Evolutionary conservation across 2,113 vertebrate genomes (phyloP), one percentile per base, ranked within the genome.

Genomic region (Ascaphus truei): DNA sequence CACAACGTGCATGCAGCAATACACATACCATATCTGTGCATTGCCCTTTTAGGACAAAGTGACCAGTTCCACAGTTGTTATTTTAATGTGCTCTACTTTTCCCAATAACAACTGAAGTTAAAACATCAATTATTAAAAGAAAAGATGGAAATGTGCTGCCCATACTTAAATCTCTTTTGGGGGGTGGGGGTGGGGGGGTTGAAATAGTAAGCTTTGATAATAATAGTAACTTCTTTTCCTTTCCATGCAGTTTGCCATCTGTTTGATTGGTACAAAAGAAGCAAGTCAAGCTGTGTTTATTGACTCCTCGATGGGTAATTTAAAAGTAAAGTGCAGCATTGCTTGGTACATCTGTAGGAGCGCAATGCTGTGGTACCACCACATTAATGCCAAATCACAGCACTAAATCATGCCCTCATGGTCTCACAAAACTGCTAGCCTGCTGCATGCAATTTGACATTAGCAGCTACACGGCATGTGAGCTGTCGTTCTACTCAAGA

Each of bases 371-470:
- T 51, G 41, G 67, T 60, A 61, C 56, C 39, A 67, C 39, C 30
- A 57, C 1, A 0, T 47, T 68, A 72, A 39, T 11, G 57, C 69
- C 71, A 74, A 63, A 58, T 71, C 6, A 27, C 22, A 13, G 72
- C 58, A 63, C 64, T 63, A 79, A 79, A 76, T 55, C 43, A 69
- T 72, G 48, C 18, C 55, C 31, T 65, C 56, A 30, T 33, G 77
- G 72, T 27, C 25, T 57, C 68, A 57, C 36, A 27, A 65, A 79
- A 62, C 12, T 74, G 67, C 67, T 51, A 71, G 67, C 67, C 63
- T 41, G 23, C 62, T 67, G 75, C 57, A 73, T 45, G 57, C 74
- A 79, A 82, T 51, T 53, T 41, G 76, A 72, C 53, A 66, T 58
- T 58, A 75, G 51, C 5, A 65, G 48, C 26, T 25, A 39, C 71